These are phyloP conservation scores for Catharus ustulatus DNA, from an alignment of 2,797 vertebrate genomes.

Conservation along the genomic window DNA sequence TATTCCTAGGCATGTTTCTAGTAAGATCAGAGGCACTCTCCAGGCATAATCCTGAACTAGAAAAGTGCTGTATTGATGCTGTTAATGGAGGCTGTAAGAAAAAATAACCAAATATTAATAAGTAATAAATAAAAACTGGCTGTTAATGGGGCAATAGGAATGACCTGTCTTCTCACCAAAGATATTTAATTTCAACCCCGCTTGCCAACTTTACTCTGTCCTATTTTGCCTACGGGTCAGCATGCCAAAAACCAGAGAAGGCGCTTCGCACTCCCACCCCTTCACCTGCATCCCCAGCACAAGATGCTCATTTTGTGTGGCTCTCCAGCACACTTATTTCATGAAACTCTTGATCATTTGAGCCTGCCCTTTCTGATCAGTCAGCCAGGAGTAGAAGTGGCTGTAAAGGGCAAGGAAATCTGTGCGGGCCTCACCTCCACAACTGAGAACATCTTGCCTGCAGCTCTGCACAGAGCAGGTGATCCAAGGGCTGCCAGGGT, in stretches of 20 bases:
- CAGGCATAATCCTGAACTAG: background rate
- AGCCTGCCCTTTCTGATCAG: constrained; percentile 50
- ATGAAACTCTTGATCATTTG: constrained; percentile 14
- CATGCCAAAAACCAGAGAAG: constrained; percentile 7
- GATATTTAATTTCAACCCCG: background rate
- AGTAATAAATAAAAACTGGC: background rate
- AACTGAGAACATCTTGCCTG: constrained; percentile 29
- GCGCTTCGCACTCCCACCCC: background rate
- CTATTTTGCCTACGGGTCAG: background rate
- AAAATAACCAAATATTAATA: background rate
- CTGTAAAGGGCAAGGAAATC: constrained; percentile 61
- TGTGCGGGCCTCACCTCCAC: constrained; percentile 20
- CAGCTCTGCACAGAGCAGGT: constrained; percentile 8
- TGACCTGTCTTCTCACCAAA: background rate
- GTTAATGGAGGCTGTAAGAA: background rate
- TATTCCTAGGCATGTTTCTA: background rate
- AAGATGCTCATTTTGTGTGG: constrained; percentile 32
- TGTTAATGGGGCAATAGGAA: background rate
- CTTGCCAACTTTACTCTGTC: background rate
- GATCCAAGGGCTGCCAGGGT: background rate
- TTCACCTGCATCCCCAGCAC: constrained; percentile 53
- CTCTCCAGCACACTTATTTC: constrained; percentile 50
- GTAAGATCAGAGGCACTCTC: background rate
- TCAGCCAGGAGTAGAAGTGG: constrained; percentile 41
- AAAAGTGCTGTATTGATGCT: background rate